Evolutionary conservation across 37 sponge, comb jelly and placozoan genomes (phyloP).

Genomic region (Eunapius fragilis): DNA sequence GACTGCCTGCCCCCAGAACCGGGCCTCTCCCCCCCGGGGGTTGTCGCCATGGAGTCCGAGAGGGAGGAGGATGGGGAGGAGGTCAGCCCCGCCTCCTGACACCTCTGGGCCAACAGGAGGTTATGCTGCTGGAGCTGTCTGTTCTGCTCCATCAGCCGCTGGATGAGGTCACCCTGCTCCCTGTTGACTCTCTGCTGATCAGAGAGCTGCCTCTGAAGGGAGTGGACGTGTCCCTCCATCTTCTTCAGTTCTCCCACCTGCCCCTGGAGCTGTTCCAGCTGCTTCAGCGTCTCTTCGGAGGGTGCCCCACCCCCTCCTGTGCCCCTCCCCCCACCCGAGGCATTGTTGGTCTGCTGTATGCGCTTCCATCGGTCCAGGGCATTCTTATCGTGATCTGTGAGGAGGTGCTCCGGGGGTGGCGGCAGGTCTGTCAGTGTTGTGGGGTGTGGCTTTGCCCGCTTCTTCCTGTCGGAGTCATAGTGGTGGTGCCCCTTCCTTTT

Average conservation of each 20-base stretch:
- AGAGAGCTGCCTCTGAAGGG: constrained; percentile 10
- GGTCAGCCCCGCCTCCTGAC: constrained; percentile 38
- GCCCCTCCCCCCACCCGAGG: background rate
- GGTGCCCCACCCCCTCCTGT: background rate
- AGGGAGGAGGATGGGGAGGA: background rate
- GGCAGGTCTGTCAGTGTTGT: background rate
- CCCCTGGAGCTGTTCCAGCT: constrained; percentile 33
- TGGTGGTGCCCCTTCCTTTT: constrained; percentile 18
- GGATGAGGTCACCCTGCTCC: constrained; percentile 45
- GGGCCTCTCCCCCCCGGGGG: background rate
- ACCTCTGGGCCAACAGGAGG: constrained; percentile 25
- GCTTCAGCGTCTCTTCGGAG: background rate
- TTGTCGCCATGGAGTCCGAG: background rate
- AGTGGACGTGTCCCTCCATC: constrained; percentile 19
- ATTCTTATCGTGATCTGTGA: constrained; percentile 29
- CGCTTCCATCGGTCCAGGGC: constrained; percentile 53
- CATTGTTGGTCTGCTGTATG: constrained; percentile 11
- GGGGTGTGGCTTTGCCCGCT: constrained; percentile 1
- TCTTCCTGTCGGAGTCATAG: constrained; percentile 3
- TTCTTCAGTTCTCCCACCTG: constrained; percentile 32
- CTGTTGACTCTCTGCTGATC: constrained; percentile 55
- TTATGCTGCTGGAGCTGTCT: constrained; percentile 38
- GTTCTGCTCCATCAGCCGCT: constrained; percentile 20
- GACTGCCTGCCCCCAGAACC: background rate
- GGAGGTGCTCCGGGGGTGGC: background rate